Percentiles rank a stretch among this genome's conserved stretches.
phyloP scores from a whole-genome alignment of 2,888 invertebrate species.

The Nomada lathburiana region DNA sequence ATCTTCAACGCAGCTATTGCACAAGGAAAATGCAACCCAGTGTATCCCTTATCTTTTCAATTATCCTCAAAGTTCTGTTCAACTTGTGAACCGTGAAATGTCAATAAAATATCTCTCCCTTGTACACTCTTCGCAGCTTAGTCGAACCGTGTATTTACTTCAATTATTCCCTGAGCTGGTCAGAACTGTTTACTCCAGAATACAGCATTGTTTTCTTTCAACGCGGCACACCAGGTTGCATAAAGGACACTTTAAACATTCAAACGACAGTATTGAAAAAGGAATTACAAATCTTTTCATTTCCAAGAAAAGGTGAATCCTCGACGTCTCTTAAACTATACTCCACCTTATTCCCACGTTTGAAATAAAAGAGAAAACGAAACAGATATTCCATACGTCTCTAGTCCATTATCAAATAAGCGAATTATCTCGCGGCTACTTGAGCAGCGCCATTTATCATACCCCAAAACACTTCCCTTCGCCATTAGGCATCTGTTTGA shows the following conservation, averaged over 20 bases:
- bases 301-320: neutral
- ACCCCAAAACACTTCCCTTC: too few species aligned
- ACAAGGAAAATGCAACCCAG: too few species aligned
- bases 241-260: neutral
- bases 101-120: neutral
- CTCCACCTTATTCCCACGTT: neutral
- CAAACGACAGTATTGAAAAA: too few species aligned
- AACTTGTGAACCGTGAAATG: neutral
- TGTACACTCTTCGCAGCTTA: too few species aligned
- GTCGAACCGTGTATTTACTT: neutral
- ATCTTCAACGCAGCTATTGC: too few species aligned
- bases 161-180: conserved; percentile 10
- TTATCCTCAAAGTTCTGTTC: neutral
- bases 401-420: too few species aligned
- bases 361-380: too few species aligned
- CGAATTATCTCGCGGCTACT: too few species aligned
- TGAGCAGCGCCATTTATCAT: too few species aligned
- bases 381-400: too few species aligned
- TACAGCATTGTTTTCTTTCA: neutral
- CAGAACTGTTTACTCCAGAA: too few species aligned
- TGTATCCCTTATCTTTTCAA: too few species aligned
- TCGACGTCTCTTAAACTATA: neutral
- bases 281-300: neutral
- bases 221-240: neutral
- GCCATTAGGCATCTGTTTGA: conserved; percentile 3